Evolutionary conservation across 53 echinoderm and acorn worm genomes (phyloP), one percentile per base, ranked within the genome.

Genomic region (Actinopyga echinites): DNA sequence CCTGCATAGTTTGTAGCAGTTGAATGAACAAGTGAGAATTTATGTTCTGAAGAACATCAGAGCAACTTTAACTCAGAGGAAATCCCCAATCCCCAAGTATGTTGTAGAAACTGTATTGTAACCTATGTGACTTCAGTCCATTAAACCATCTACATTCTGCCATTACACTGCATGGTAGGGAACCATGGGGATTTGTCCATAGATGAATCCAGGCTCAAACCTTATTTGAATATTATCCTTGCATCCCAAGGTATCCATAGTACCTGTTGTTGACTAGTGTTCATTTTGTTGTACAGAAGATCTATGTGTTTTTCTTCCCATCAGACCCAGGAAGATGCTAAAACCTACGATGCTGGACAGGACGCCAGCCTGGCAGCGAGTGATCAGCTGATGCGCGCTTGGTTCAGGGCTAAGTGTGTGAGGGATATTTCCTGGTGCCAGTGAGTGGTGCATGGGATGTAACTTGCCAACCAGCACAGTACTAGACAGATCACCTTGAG

Each of bases 281-380:
- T 54, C 17, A 79, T 77, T 12, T 4, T 6, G 15, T 49, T 5
- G 74, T 54, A 21, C 49, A 74, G 1, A 15, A 52, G 85, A 12
- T 3, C 5, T 23, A 7, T 55, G 8, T 10, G 8, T n/a, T 30
- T 34, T 54, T 60, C 53, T 40, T 77, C 38, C n/a, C 38, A 31
- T 2, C 83, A 96, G 96, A 90, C 91, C 8, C 96, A 90, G 61
- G 91, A 96, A 22, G 89, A 96, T 77, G 91, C 93, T 37, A 61
- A 61, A 26, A 65, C 34, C 38, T 93, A 91, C 28, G 82, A 96
- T 58, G 74, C 24, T 13, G 74, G 40, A 31, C 55, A 83, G 17
- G 91, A 93, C 68, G 62, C 82, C 4, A 60, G 64, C 1, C 65
- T 96, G 30, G 64, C 83, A 32, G 69, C 64, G 23, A 93, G 64